These are phyloP conservation scores for Drosophila erecta DNA, from an alignment of 1,140 invertebrate species.

Conservation along the genomic window DNA sequence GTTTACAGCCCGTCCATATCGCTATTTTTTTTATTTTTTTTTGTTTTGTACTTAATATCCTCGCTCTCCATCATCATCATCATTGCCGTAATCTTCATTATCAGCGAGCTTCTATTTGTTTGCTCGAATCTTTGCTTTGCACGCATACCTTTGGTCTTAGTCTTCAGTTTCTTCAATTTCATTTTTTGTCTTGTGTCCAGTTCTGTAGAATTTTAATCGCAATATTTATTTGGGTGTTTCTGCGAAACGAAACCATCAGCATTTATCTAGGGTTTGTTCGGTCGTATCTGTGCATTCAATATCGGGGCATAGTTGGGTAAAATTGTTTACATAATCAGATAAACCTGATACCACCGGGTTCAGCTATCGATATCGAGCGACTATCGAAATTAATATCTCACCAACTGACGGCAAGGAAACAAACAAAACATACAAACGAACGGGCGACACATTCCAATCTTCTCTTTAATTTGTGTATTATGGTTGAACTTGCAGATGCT, in stretches of 20 bases:
- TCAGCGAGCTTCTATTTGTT: constrained; percentile 12
- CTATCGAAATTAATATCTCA: constrained; percentile 41
- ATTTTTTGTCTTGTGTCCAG: not conserved
- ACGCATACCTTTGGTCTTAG: constrained; percentile 18
- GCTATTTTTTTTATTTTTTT: not conserved
- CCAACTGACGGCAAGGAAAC: constrained; percentile 8
- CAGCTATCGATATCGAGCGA: constrained; percentile 34
- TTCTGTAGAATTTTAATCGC: constrained; percentile 23
- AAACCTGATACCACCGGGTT: constrained; percentile 27
- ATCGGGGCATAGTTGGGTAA: constrained; percentile 1
- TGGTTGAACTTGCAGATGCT: constrained; percentile 20
- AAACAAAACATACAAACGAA: constrained; percentile 9
- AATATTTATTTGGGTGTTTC: constrained; percentile 42
- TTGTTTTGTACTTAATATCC: constrained; percentile 8
- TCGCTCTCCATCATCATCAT: constrained; percentile 19
- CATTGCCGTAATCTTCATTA: constrained; percentile 21
- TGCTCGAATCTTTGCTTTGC: constrained; percentile 6
- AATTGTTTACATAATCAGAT: constrained; percentile 43
- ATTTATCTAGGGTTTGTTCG: constrained; percentile 30
- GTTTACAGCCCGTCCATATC: constrained; percentile 8
- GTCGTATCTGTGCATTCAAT: not conserved
- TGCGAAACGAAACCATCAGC: constrained; percentile 34
- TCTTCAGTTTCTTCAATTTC: constrained; percentile 21
- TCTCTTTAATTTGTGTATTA: constrained; percentile 17
- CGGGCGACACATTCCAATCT: constrained; percentile 32